Evolutionary conservation across 2,113 vertebrate species (phyloP).

Genomic region (Passer domesticus): DNA sequence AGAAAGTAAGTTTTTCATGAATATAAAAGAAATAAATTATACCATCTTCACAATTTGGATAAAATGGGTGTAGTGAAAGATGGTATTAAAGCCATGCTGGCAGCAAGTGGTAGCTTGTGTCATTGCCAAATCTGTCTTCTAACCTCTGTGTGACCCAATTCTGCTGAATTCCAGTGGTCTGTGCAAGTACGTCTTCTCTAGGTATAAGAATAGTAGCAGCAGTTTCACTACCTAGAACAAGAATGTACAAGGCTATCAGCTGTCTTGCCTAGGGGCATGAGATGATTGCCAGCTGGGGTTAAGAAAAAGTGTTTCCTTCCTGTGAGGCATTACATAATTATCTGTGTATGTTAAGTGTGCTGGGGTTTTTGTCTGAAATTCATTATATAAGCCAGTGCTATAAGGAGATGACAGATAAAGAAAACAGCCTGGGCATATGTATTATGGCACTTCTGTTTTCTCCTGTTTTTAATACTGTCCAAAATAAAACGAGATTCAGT

Average conservation of each 20-base stretch:
- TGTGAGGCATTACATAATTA: slow-evolving; percentile 37
- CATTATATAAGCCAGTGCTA: background rate
- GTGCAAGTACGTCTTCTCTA: background rate
- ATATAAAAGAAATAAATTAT: background rate
- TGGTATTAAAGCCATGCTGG: background rate
- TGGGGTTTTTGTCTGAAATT: background rate
- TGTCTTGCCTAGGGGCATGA: slow-evolving; percentile 27
- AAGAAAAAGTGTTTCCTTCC: slow-evolving; percentile 15
- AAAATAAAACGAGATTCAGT: background rate
- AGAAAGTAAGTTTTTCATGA: background rate
- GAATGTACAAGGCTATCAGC: slow-evolving; percentile 34
- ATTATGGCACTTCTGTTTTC: background rate
- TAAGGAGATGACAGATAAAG: background rate
- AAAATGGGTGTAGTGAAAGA: background rate
- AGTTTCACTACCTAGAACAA: slow-evolving; percentile 12
- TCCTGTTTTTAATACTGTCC: background rate
- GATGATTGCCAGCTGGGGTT: background rate
- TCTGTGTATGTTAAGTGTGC: background rate
- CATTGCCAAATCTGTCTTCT: background rate
- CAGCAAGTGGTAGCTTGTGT: background rate
- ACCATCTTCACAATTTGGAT: background rate
- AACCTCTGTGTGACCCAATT: slow-evolving; percentile 37
- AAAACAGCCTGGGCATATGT: background rate
- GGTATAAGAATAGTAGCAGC: slow-evolving; percentile 42
- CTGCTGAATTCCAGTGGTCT: slow-evolving; percentile 3